phyloP scores from a whole-genome alignment of 2,113 vertebrate species.

The Bucco capensis region DNA sequence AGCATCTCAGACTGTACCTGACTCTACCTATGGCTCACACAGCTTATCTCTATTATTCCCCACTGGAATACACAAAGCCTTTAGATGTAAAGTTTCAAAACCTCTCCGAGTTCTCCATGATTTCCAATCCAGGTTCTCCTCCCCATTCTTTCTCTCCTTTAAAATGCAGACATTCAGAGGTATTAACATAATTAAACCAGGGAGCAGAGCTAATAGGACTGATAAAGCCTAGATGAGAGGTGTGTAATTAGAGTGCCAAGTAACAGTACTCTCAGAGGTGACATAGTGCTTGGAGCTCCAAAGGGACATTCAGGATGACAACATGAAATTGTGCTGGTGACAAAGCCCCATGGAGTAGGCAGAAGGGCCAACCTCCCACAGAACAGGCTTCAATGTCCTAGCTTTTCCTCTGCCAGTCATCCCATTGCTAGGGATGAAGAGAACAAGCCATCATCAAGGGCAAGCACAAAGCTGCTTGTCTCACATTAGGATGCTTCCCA shows the following conservation, averaged over 20 bases:
- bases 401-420: background rate
- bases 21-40: too few species aligned
- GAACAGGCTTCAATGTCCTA: background rate
- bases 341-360: background rate
- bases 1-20: background rate
- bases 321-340: background rate
- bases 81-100: background rate
- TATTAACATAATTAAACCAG: background rate
- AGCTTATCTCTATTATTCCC: background rate
- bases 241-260: background rate
- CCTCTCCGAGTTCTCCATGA: background rate
- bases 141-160: background rate
- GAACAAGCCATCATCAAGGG: background rate
- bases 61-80: background rate
- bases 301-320: background rate
- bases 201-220: background rate
- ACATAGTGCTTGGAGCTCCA: background rate
- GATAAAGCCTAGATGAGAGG: background rate
- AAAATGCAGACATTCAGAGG: background rate
- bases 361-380: background rate
- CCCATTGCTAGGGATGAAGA: background rate
- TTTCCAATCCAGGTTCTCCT: slow-evolving; percentile 8
- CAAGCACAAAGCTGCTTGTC: background rate
- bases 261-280: background rate
- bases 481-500: background rate